A percentile compares a stretch with the other conserved stretches of the same genome.
These are phyloP conservation scores for Laupala kohalensis DNA, from an alignment of 1,140 invertebrate species.

Conservation along the genomic window DNA sequence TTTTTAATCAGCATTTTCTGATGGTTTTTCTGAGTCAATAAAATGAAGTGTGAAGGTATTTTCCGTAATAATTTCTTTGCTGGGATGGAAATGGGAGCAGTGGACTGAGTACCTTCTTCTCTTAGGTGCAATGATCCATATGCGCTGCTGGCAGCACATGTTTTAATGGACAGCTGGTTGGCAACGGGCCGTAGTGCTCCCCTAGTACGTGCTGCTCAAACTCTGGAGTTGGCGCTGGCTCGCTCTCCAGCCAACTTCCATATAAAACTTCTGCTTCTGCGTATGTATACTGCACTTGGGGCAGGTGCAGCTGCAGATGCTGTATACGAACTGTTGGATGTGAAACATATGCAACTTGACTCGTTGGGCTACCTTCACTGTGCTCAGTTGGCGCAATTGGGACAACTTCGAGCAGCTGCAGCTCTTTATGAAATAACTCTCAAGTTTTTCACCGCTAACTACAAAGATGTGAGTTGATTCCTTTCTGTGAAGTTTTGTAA, in stretches of 20 bases:
- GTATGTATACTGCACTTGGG: conserved; percentile 56
- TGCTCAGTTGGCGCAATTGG: conserved; percentile 52
- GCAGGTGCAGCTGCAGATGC: conserved; percentile 51
- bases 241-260: conserved; percentile 66
- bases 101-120: neutral
- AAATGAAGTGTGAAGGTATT: too few species aligned
- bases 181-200: conserved; percentile 41
- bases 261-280: conserved; percentile 56
- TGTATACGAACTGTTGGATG: conserved; percentile 58
- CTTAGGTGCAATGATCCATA: conserved; percentile 52
- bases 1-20: too few species aligned
- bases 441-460: conserved; percentile 75
- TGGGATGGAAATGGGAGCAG: too few species aligned
- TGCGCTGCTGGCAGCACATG: conserved; percentile 58
- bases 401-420: conserved; percentile 48
- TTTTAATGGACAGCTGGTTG: conserved; percentile 54
- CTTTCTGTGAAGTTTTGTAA: neutral
- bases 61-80: too few species aligned
- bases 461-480: conserved; percentile 59
- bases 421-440: conserved; percentile 54
- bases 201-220: conserved; percentile 45
- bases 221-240: conserved; percentile 54
- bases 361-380: conserved; percentile 75
- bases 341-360: conserved; percentile 91
- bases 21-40: too few species aligned